Evolutionary conservation across 2,113 vertebrate genomes (phyloP).

Genomic region (Sinocyclocheilus anshuiensis): DNA sequence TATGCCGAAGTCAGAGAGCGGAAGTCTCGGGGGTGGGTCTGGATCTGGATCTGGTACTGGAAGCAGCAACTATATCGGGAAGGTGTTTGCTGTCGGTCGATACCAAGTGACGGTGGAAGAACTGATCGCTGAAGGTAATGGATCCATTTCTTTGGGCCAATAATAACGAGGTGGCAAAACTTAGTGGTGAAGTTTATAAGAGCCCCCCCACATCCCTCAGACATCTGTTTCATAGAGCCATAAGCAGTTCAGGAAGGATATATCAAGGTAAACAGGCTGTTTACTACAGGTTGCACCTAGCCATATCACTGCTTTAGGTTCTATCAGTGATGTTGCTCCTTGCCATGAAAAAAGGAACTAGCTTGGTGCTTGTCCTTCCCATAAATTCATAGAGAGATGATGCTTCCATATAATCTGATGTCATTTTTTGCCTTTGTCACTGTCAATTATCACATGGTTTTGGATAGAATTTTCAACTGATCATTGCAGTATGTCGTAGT

Average conservation of each 20-base stretch:
- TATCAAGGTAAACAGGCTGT: neutral
- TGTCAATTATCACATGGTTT: neutral
- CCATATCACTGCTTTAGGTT: neutral
- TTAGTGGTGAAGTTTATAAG: neutral
- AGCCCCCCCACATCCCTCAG: neutral
- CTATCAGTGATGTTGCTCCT: too few species aligned
- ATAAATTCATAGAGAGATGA: neutral
- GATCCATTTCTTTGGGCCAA: neutral
- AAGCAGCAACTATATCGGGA: conserved; percentile 75
- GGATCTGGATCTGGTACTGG: conserved; percentile 71
- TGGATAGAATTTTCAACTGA: neutral
- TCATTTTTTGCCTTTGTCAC: neutral
- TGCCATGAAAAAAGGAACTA: neutral
- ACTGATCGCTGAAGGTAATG: conserved; percentile 89
- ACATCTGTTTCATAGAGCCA: neutral
- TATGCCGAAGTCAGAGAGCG: conserved; percentile 91
- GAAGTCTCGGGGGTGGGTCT: conserved; percentile 78
- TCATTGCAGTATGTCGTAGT: neutral
- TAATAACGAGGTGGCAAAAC: neutral
- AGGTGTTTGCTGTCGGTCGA: conserved; percentile 85
- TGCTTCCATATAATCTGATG: neutral
- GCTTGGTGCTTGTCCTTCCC: neutral
- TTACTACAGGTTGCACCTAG: neutral
- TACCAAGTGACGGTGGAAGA: conserved; percentile 96
- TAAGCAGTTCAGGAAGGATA: neutral